Conservation (phyloP, 2,888 invertebrate species). For the Hedychridium roseum region DNA sequence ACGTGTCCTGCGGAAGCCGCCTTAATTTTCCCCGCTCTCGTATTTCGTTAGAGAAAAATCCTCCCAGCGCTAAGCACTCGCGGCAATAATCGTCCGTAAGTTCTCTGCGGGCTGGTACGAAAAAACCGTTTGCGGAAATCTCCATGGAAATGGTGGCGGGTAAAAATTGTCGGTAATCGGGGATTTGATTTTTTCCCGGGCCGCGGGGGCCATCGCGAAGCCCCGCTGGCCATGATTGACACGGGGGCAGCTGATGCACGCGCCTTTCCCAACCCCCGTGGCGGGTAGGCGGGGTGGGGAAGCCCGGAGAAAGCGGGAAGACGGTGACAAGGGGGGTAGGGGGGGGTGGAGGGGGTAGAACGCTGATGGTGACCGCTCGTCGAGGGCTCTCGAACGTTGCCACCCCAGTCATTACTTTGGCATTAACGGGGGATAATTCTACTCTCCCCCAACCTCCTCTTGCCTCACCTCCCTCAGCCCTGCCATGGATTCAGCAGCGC, state of each 20-base stretch:
- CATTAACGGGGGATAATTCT: conserved; percentile 58
- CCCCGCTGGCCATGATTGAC: conserved; percentile 42
- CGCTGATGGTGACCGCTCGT: conserved; percentile 34
- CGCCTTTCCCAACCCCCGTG: conserved; percentile 29
- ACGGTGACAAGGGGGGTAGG: conserved; percentile 1
- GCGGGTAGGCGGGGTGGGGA: conserved; percentile 1
- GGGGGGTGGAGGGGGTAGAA: conserved; percentile 6
- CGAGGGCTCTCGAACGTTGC: conserved; percentile 56
- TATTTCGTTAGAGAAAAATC: too few species aligned
- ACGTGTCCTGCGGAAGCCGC: too few species aligned
- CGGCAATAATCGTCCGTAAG: conserved; percentile 15
- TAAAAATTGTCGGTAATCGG: conserved; percentile 9
- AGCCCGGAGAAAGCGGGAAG: conserved; percentile 3
- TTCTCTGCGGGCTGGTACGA: conserved; percentile 17
- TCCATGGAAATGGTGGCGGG: conserved; percentile 36
- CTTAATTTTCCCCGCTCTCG: too few species aligned
- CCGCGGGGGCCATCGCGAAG: conserved; percentile 12
- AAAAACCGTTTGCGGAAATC: conserved; percentile 29
- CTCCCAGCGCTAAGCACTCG: too few species aligned
- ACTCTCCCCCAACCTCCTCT: conserved; percentile 33
- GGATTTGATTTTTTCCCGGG: conserved; percentile 21
- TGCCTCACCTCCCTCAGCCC: conserved; percentile 39
- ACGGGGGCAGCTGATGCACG: conserved; percentile 22
- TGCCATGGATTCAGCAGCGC: conserved; percentile 39
- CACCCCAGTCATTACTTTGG: conserved; percentile 61